A percentile compares a stretch with the other conserved stretches of the same genome.
phyloP scores from a whole-genome alignment of 2,797 vertebrate species.

The Danio aesculapii region DNA sequence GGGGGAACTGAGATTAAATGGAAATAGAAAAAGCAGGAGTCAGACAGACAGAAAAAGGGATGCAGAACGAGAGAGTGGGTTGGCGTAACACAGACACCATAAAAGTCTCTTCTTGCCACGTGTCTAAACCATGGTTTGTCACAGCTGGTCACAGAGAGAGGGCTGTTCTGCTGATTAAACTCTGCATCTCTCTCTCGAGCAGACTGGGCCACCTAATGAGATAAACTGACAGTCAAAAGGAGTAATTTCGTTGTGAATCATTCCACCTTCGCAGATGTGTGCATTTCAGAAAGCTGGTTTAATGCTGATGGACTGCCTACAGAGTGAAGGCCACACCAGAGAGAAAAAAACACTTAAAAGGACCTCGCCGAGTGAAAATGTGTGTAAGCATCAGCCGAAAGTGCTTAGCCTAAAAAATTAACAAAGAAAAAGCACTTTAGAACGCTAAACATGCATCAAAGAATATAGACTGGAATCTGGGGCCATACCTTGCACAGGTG shows the following conservation, averaged over 20 bases:
- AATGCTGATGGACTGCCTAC: constrained; percentile 18
- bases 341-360: neutral
- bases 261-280: constrained; percentile 60
- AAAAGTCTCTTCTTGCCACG: constrained; percentile 20
- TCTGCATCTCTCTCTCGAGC: constrained; percentile 33
- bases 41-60: constrained; percentile 39
- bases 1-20: constrained; percentile 86
- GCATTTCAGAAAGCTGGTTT: constrained; percentile 60
- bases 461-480: neutral
- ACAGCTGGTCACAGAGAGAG: constrained; percentile 47
- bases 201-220: constrained; percentile 47
- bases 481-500: constrained; percentile 90
- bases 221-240: constrained; percentile 44
- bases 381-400: constrained; percentile 11
- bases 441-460: neutral
- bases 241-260: constrained; percentile 60
- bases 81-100: constrained; percentile 20
- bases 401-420: neutral
- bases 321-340: constrained; percentile 13
- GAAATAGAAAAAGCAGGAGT: constrained; percentile 39
- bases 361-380: neutral
- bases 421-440: neutral
- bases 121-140: constrained; percentile 44
- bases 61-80: constrained; percentile 23
- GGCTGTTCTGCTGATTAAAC: constrained; percentile 52